Evolutionary conservation across 1,140 invertebrate species (phyloP), one percentile per base, ranked within the genome.

Genomic region (Eueides isabella): DNA sequence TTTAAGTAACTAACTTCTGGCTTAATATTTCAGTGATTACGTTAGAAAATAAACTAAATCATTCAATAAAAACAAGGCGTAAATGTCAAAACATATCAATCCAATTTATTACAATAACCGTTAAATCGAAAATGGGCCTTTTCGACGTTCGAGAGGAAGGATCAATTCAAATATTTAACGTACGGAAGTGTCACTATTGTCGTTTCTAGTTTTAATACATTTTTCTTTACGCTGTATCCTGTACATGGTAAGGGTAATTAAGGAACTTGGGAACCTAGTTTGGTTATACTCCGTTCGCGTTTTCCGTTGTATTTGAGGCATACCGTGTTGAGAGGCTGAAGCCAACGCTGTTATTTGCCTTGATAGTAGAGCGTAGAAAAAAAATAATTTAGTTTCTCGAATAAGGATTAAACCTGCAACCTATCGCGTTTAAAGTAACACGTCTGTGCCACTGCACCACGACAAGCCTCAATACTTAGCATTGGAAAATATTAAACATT

Each of bases 121-220:
- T 68, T 55, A 29, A 55, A 61, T 55, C 28, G 28, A 33, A 55
- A 33, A 31, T 61, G 35, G 64, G 29, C 71, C 44, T 72, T 72
- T 66, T 61, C 4, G 71, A 61, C 44, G 30, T n/a, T n/a, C 11
- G 29, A 55, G 41, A 72, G 71, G 71, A 72, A 72, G 71, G 48
- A 61, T 66, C 64, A 23, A 72, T 72, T 72, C 41, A 72, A 72
- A 66, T 38, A 63, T 61, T 72, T 72, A 26, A 28, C 41, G 48
- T 55, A 55, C 48, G 48, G 48, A 55, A 55, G 48, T 55, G n/a
- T 55, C 14, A 38, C 35, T 16, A 38, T 16, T 38, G 6, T 16
- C 3, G 5, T 38, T 38, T 14, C 35, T 38, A 38, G 14, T 38
- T 38, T 16, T 38, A 38, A 38, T 38, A 38, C 14, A n/a, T n/a